Evolutionary conservation across 1,140 invertebrate species (phyloP).

Genomic region (Luehdorfia chinensis): DNA sequence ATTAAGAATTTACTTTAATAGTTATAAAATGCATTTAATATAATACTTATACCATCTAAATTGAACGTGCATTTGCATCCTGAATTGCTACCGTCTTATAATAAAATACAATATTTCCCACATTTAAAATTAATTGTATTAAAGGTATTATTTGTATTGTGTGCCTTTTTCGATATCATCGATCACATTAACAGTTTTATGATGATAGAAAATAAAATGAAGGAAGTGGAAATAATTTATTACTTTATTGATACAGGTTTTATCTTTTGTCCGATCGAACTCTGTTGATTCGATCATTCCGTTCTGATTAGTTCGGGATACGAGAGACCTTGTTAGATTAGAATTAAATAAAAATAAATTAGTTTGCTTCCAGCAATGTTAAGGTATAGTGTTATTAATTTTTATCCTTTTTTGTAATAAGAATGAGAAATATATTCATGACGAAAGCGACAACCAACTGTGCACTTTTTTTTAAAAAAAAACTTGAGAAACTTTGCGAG

Average conservation of each 20-base stretch:
- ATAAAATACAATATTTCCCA: no score
- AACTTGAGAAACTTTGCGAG: slow-evolving; percentile 22
- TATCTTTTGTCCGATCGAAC: slow-evolving; percentile 68
- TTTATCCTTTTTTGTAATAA: slow-evolving; percentile 1
- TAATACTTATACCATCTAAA: no score
- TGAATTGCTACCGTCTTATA: no score
- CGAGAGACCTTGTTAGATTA: slow-evolving; percentile 44
- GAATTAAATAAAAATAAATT: slow-evolving; percentile 29
- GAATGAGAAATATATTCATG: slow-evolving; percentile 13
- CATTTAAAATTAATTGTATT: slow-evolving; percentile 4
- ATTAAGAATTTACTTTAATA: no score
- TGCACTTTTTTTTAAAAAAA: slow-evolving; percentile 15
- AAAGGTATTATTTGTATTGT: slow-evolving; percentile 7
- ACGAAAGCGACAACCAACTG: not conserved
- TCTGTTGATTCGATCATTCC: slow-evolving; percentile 58
- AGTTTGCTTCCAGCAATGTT: not conserved
- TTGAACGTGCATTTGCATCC: no score
- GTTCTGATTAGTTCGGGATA: slow-evolving; percentile 49
- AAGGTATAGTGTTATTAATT: not conserved
- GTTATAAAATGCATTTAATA: no score
- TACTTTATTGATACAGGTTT: slow-evolving; percentile 69
- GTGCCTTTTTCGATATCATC: slow-evolving; percentile 39
- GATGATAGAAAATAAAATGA: slow-evolving; percentile 58
- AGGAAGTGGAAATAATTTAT: slow-evolving; percentile 71
- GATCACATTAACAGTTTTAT: slow-evolving; percentile 65